Conservation (phyloP, 2,888 invertebrate species). For the Hydraecia micacea region DNA sequence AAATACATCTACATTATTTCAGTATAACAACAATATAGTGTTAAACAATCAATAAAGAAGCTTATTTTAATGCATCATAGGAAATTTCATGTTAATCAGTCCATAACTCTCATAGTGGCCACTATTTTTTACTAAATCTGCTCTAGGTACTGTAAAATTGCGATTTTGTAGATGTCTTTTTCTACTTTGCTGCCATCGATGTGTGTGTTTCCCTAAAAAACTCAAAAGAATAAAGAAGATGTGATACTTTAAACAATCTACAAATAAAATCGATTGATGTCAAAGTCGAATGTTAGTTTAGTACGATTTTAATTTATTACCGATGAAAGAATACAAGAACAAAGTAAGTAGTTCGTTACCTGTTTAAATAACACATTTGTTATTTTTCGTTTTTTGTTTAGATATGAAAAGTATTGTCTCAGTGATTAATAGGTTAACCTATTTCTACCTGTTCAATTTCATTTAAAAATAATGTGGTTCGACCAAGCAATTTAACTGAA, state of each 20-base stretch:
- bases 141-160: too few species aligned
- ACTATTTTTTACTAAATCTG: too few species aligned
- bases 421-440: background rate
- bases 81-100: too few species aligned
- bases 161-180: too few species aligned
- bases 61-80: too few species aligned
- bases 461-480: background rate
- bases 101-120: too few species aligned
- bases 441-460: background rate
- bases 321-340: slow-evolving; percentile 19
- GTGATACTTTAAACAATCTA: slow-evolving; percentile 18
- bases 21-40: too few species aligned
- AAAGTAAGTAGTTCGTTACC: slow-evolving; percentile 32
- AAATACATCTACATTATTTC: too few species aligned
- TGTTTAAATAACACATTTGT: slow-evolving; percentile 1
- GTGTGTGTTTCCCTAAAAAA: too few species aligned
- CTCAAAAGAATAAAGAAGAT: slow-evolving; percentile 7
- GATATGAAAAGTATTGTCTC: slow-evolving; percentile 12
- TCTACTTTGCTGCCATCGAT: too few species aligned
- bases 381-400: background rate
- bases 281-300: slow-evolving; percentile 22
- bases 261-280: slow-evolving; percentile 42
- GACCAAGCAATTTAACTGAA: background rate
- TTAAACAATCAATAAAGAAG: too few species aligned
- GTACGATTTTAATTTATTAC: slow-evolving; percentile 23